Percentiles rank a stretch among this genome's conserved stretches.
Conservation (phyloP, 2,113 vertebrate genomes). For the Lampris megalopsis region DNA sequence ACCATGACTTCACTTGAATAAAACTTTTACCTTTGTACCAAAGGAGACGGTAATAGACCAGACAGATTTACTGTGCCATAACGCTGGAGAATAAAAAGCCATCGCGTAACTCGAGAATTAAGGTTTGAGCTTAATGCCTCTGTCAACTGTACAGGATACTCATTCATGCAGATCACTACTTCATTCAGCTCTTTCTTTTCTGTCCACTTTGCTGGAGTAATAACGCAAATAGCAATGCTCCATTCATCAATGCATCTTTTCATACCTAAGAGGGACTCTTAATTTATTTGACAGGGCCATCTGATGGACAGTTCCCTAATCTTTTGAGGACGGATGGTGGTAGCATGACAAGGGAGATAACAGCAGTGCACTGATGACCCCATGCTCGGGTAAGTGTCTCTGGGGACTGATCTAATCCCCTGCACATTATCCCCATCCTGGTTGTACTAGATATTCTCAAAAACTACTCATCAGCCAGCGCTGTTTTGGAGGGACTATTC, state of each 20-base stretch:
- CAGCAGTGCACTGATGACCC: conserved; percentile 41
- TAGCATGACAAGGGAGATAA: conserved; percentile 22
- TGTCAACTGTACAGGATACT: no score
- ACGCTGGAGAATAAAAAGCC: no score
- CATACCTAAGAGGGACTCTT: background rate
- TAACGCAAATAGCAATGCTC: no score
- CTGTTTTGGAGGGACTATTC: conserved; percentile 17
- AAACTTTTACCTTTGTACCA: no score
- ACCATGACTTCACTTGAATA: no score
- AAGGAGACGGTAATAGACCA: no score
- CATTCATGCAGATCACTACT: no score
- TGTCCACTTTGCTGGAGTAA: no score
- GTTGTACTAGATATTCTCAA: conserved; percentile 19
- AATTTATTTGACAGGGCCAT: conserved; percentile 21
- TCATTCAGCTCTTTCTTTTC: background rate
- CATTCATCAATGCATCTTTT: no score
- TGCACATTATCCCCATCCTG: conserved; percentile 49
- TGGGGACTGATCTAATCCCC: conserved; percentile 54
- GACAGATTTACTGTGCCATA: no score
- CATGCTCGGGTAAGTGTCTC: conserved; percentile 33
- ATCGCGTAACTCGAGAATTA: no score
- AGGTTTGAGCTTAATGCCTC: no score
- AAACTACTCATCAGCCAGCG: conserved; percentile 24
- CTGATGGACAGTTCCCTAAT: conserved; percentile 32
- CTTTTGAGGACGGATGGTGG: conserved; percentile 26